A percentile compares a stretch with the other conserved stretches of the same genome.
phyloP scores from a whole-genome alignment of 1,140 invertebrate genomes.

The Lordiphosa mommai region DNA sequence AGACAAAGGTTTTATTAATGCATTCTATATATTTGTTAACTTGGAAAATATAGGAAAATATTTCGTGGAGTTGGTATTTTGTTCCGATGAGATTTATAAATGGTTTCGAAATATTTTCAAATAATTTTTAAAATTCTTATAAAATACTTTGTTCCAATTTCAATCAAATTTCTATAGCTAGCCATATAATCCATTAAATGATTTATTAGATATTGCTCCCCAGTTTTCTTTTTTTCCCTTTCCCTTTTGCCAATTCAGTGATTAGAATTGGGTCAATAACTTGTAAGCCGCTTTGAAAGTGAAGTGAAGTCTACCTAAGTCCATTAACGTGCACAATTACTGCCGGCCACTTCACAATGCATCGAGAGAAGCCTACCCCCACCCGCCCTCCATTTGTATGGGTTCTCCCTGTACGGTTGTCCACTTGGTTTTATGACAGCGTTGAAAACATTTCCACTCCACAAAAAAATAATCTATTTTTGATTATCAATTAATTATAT shows the following conservation, averaged over 20 bases:
- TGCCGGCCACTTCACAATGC: slow-evolving; percentile 14
- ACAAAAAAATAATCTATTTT: slow-evolving; percentile 47
- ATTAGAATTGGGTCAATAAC: slow-evolving; percentile 46
- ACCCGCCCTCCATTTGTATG: neutral
- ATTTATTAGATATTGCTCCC: too few species aligned
- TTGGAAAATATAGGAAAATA: too few species aligned
- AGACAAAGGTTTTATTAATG: too few species aligned
- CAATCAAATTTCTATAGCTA: too few species aligned
- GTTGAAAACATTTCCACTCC: slow-evolving; percentile 31
- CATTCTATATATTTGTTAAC: too few species aligned
- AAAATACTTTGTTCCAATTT: neutral
- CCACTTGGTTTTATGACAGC: slow-evolving; percentile 35
- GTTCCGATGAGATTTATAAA: too few species aligned
- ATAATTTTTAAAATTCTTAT: too few species aligned
- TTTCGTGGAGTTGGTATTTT: too few species aligned
- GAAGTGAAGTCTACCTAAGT: slow-evolving; percentile 38
- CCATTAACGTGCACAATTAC: slow-evolving; percentile 44
- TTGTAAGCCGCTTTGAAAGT: slow-evolving; percentile 46
- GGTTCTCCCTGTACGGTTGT: neutral
- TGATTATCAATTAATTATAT: slow-evolving; percentile 71
- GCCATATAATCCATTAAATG: too few species aligned
- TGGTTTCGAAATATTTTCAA: too few species aligned
- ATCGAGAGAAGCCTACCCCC: slow-evolving; percentile 9
- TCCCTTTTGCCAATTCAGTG: too few species aligned
- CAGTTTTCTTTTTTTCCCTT: too few species aligned